These are phyloP conservation scores for Choristoneura rosaceana DNA, from an alignment of 2,888 invertebrate genomes.

Conservation along the genomic window DNA sequence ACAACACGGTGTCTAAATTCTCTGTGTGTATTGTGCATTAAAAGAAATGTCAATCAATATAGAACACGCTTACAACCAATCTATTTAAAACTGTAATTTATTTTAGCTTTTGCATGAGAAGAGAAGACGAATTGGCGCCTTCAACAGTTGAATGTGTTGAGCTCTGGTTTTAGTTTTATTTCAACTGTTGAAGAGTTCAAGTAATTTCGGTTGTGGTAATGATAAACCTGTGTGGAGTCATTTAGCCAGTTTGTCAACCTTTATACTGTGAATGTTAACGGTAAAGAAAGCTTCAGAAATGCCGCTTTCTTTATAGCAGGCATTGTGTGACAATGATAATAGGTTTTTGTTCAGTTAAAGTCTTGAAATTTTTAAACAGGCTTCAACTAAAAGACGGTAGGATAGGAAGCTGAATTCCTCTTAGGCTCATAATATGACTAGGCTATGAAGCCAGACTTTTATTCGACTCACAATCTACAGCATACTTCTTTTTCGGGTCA, in stretches of 20 bases:
- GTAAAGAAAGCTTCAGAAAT: neutral
- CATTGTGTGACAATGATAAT: neutral
- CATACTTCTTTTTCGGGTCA: conserved; percentile 23
- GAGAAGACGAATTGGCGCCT: conserved; percentile 10
- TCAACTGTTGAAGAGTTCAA: neutral
- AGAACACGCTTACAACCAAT: conserved; percentile 10
- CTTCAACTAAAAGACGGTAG: neutral
- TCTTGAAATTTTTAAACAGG: neutral
- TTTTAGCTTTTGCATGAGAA: neutral
- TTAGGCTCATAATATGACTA: neutral
- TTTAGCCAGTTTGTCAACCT: conserved; percentile 34
- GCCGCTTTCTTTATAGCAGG: conserved; percentile 5
- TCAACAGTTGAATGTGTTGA: neutral
- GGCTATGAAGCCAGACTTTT: neutral
- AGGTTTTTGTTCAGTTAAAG: neutral
- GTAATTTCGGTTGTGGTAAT: neutral
- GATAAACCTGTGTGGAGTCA: conserved; percentile 10
- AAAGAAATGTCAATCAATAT: conserved; percentile 18
- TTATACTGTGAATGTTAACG: conserved; percentile 19
- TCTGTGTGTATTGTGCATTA: neutral
- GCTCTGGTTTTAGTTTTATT: neutral
- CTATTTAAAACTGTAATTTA: conserved; percentile 11
- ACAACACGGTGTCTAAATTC: neutral
- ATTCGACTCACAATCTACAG: neutral
- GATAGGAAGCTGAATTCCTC: too few species aligned